Evolutionary conservation across 2,113 vertebrate genomes (phyloP).

Genomic region (Danio rerio): DNA sequence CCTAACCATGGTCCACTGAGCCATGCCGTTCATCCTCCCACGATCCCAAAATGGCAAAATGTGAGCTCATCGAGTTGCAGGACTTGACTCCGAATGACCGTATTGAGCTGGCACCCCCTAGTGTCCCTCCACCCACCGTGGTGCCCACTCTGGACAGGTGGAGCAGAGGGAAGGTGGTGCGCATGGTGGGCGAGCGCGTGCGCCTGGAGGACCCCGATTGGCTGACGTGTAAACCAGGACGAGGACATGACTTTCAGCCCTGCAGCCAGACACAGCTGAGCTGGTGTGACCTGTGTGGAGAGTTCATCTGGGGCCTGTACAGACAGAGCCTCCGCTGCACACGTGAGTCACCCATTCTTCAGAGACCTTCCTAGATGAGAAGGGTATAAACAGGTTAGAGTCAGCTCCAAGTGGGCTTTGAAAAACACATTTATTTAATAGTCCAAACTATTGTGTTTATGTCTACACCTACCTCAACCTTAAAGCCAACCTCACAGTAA

Average conservation of each 20-base stretch:
- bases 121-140: conserved; percentile 48
- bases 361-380: too few relatives aligned
- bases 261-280: conserved; percentile 82
- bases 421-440: too few relatives aligned
- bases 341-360: conserved; percentile 79
- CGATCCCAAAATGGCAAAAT: conserved; percentile 71
- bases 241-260: conserved; percentile 87
- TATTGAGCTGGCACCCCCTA: conserved; percentile 72
- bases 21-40: neutral
- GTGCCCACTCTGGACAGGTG: conserved; percentile 57
- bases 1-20: conserved; percentile 5
- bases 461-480: neutral
- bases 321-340: conserved; percentile 88
- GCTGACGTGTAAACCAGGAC: conserved; percentile 67
- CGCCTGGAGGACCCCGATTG: conserved; percentile 63
- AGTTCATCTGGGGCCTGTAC: conserved; percentile 95
- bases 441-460: neutral
- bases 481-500: too few relatives aligned
- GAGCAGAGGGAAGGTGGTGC: conserved; percentile 62
- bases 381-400: too few relatives aligned
- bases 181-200: conserved; percentile 71
- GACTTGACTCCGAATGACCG: conserved; percentile 75
- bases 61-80: conserved; percentile 82
- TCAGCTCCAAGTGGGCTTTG: too few relatives aligned
- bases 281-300: conserved; percentile 97